Percentiles rank a stretch among this genome's conserved stretches.
Conservation (phyloP, 2,113 vertebrate genomes). For the Acinonyx jubatus region DNA sequence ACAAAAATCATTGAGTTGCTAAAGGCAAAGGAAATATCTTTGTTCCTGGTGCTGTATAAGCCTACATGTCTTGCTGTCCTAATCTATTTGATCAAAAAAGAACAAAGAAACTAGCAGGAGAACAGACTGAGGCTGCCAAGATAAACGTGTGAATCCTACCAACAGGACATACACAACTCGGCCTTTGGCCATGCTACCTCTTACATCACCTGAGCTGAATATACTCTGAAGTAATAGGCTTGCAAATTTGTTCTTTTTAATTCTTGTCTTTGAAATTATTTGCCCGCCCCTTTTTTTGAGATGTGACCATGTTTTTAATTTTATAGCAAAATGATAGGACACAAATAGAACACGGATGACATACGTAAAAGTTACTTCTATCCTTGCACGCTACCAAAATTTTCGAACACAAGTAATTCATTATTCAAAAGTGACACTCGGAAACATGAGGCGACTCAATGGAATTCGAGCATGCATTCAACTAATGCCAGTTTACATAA, state of each 20-base stretch:
- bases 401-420: not conserved
- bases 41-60: constrained; percentile 29
- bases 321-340: not conserved
- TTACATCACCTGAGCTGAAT: not conserved
- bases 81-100: not conserved
- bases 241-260: not conserved
- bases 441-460: not conserved
- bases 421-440: not conserved
- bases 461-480: not conserved
- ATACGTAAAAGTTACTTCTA: not conserved
- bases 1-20: not conserved
- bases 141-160: not conserved
- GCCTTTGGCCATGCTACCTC: not conserved
- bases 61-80: not conserved
- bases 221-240: not conserved
- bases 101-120: not conserved
- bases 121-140: not conserved
- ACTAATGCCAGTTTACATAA: not conserved
- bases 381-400: not conserved
- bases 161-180: not conserved
- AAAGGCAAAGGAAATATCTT: constrained; percentile 24
- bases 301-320: not conserved
- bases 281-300: not conserved
- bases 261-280: not conserved
- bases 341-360: not conserved